These are phyloP conservation scores for Calycopis cecrops DNA, from an alignment of 1,140 invertebrate genomes.

Conservation along the genomic window DNA sequence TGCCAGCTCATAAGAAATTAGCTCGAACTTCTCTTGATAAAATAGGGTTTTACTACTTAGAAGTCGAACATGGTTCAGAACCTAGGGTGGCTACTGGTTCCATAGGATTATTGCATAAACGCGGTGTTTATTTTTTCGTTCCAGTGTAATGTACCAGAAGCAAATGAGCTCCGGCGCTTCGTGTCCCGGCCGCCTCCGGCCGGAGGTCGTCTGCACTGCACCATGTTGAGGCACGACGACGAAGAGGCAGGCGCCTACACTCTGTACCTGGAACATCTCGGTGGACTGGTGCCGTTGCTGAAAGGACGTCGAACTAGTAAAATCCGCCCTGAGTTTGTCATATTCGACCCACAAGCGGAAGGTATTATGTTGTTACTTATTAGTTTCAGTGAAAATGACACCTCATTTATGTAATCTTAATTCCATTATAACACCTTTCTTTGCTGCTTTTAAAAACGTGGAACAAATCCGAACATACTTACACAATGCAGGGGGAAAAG, in stretches of 20 bases:
- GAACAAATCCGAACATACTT: background rate
- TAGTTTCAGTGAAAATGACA: background rate
- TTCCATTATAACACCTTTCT: background rate
- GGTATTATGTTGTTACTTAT: constrained; percentile 66
- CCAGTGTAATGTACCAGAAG: constrained; percentile 96
- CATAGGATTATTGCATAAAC: no score
- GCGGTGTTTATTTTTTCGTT: no score
- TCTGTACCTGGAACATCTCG: constrained; percentile 96
- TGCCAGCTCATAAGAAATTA: no score
- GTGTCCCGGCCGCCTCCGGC: constrained; percentile 92
- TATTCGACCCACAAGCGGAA: constrained; percentile 94
- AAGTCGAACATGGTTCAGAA: no score
- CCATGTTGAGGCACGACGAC: constrained; percentile 95
- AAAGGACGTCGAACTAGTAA: constrained; percentile 97
- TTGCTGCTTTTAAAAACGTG: background rate
- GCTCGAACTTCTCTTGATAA: no score
- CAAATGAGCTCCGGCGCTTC: constrained; percentile 91
- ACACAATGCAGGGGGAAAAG: no score
- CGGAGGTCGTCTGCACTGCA: constrained; percentile 92
- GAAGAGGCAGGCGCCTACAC: constrained; percentile 92
- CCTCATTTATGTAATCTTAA: no score
- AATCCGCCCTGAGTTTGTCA: constrained; percentile 98
- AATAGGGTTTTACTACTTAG: no score
- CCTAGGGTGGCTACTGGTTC: no score
- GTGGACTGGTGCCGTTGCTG: constrained; percentile 95